phyloP scores from a whole-genome alignment of 2,888 invertebrate species.

The Tipula helvola region DNA sequence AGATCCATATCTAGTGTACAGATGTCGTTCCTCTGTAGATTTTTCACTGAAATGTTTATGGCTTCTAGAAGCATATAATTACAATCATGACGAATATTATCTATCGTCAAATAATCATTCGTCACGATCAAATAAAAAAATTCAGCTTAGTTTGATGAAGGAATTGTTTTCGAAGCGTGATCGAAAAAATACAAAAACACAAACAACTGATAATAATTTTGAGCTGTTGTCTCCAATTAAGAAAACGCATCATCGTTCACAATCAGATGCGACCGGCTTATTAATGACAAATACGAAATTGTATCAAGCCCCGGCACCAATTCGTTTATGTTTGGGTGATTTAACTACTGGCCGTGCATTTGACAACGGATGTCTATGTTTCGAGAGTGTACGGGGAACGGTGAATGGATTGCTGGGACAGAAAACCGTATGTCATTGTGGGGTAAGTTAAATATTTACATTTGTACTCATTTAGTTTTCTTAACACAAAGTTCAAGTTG shows the following conservation, averaged over 20 bases:
- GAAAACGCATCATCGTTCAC: constrained; percentile 72
- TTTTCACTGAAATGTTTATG: constrained; percentile 94
- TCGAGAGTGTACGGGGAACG: constrained; percentile 68
- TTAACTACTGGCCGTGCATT: constrained; percentile 89
- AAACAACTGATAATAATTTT: constrained; percentile 13
- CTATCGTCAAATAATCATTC: constrained; percentile 14
- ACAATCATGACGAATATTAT: constrained; percentile 29
- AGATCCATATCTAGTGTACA: constrained; percentile 67
- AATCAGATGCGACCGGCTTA: constrained; percentile 63
- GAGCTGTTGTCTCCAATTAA: constrained; percentile 38
- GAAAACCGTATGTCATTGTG: constrained; percentile 64
- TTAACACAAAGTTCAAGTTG: not conserved
- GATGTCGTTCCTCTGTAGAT: constrained; percentile 88
- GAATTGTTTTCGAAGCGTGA: constrained; percentile 34
- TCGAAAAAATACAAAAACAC: constrained; percentile 21
- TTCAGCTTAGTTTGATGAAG: constrained; percentile 33
- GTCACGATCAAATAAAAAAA: constrained; percentile 25
- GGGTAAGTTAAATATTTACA: constrained; percentile 37
- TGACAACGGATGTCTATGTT: constrained; percentile 91
- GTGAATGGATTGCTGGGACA: constrained; percentile 66
- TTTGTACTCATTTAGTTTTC: not conserved
- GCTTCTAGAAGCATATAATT: constrained; percentile 81
- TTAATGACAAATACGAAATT: constrained; percentile 30
- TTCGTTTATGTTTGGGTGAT: constrained; percentile 72
- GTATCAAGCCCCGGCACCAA: constrained; percentile 30